Percentiles rank a stretch among this genome's conserved stretches.
phyloP scores from a whole-genome alignment of 1,140 invertebrate genomes.

The Cylas formicarius region DNA sequence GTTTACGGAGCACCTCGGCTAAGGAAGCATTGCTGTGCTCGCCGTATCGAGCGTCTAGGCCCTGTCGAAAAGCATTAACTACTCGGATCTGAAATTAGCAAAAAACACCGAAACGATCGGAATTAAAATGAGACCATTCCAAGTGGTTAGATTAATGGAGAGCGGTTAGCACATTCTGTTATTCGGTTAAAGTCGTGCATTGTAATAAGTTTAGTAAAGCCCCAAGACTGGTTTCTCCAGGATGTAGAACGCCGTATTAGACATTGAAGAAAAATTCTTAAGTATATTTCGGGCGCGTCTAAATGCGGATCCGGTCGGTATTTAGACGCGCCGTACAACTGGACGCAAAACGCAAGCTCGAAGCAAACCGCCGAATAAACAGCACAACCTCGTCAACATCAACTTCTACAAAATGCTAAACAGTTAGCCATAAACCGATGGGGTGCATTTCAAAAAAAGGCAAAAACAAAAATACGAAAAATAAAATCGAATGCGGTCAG shows the following conservation, averaged over 20 bases:
- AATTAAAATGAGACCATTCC: slow-evolving; percentile 43
- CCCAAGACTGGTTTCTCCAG: slow-evolving; percentile 32
- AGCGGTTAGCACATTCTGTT: slow-evolving; percentile 41
- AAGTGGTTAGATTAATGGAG: slow-evolving; percentile 30
- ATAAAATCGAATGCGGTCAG: slow-evolving; percentile 2
- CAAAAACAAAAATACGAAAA: slow-evolving; percentile 4
- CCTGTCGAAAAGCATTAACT: slow-evolving; percentile 98
- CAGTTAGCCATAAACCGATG: slow-evolving; percentile 2
- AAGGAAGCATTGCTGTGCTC: slow-evolving; percentile 84
- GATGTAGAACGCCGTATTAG: slow-evolving; percentile 5
- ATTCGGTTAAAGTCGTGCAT: slow-evolving; percentile 39
- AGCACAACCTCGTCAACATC: slow-evolving; percentile 10
- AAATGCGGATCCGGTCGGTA: neutral
- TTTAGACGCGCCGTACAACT: neutral
- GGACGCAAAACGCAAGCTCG: slow-evolving; percentile 5
- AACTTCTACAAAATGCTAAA: slow-evolving; percentile 8
- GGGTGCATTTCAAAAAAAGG: slow-evolving; percentile 8
- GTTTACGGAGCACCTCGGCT: slow-evolving; percentile 84
- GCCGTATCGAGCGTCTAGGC: slow-evolving; percentile 87
- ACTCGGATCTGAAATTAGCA: slow-evolving; percentile 86
- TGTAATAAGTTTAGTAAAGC: slow-evolving; percentile 21
- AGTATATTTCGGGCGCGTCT: slow-evolving; percentile 1
- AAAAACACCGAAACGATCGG: slow-evolving; percentile 42
- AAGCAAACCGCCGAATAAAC: slow-evolving; percentile 21
- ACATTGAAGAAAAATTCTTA: slow-evolving; percentile 24